These are phyloP conservation scores for Trididemnum miniatum DNA, from an alignment of 23 tunicate species.

Conservation along the genomic window DNA sequence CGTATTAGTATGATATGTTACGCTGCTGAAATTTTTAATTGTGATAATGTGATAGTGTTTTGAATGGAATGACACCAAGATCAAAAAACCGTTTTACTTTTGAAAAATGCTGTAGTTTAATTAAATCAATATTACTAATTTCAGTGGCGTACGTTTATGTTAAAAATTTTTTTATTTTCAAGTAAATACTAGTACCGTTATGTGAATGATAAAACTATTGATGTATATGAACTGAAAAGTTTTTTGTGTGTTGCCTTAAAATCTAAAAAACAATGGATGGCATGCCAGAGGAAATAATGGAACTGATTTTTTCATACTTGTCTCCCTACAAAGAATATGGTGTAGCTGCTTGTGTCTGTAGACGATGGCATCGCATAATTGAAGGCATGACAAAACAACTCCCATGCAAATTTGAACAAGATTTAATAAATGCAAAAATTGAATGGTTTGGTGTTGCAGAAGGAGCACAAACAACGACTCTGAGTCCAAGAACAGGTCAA, in stretches of 20 bases:
- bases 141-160: too few species aligned
- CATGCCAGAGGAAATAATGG: conserved; percentile 78
- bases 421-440: conserved; percentile 16
- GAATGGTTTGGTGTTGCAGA: conserved; percentile 44
- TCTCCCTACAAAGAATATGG: conserved; percentile 78
- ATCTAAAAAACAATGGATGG: conserved; percentile 49
- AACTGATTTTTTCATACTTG: conserved; percentile 46
- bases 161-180: too few species aligned
- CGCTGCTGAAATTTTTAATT: too few species aligned
- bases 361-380: conserved; percentile 57
- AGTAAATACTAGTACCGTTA: too few species aligned
- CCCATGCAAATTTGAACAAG: conserved; percentile 34
- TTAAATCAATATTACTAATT: too few species aligned
- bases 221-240: too few species aligned
- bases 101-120: too few species aligned
- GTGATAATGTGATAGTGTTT: too few species aligned
- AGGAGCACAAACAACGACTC: neutral
- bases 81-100: too few species aligned
- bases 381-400: conserved; percentile 17
- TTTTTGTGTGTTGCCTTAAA: neutral
- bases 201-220: too few species aligned
- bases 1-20: too few species aligned
- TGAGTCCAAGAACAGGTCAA: conserved; percentile 36
- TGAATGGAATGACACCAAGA: too few species aligned
- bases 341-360: conserved; percentile 63